Percentiles rank a stretch among this genome's conserved stretches.
These are phyloP conservation scores for Netelia fuscicornis DNA, from an alignment of 2,888 invertebrate species.

Conservation along the genomic window DNA sequence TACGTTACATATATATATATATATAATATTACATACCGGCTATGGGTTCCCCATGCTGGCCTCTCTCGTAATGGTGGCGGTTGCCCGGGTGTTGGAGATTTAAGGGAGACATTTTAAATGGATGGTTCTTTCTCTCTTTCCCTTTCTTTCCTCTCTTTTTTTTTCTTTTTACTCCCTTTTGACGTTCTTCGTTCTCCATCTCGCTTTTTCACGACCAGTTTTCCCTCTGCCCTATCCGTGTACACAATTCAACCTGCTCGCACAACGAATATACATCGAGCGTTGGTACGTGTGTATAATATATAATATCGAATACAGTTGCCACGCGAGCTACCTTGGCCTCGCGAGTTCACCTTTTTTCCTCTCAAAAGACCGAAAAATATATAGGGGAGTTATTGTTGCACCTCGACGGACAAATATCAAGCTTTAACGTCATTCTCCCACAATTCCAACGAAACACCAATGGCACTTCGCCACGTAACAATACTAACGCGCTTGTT, in stretches of 20 bases:
- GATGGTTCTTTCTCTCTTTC: conserved; percentile 83
- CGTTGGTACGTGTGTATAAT: background rate
- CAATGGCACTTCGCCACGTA: background rate
- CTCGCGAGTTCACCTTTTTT: conserved; percentile 27
- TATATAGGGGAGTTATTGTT: conserved; percentile 38
- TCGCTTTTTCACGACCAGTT: conserved; percentile 45
- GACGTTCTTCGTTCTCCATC: conserved; percentile 40
- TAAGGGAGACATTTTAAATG: conserved; percentile 82
- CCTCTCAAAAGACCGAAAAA: conserved; percentile 1
- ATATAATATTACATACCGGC: background rate
- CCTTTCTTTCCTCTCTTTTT: conserved; percentile 48
- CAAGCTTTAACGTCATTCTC: conserved; percentile 47
- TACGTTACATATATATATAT: background rate
- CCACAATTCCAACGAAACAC: conserved; percentile 34
- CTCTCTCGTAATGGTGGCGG: conserved; percentile 74
- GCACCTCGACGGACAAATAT: conserved; percentile 26
- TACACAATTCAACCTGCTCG: conserved; percentile 30
- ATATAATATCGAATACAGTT: conserved; percentile 46
- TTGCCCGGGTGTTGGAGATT: conserved; percentile 79
- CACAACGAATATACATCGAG: background rate
- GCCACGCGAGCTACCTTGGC: conserved; percentile 39
- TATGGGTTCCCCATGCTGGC: conserved; percentile 47
- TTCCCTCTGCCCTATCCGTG: conserved; percentile 43
- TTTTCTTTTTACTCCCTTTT: conserved; percentile 34
- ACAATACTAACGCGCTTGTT: background rate